Conservation (phyloP, 2,888 invertebrate genomes). For the Agriopis leucophaearia region DNA sequence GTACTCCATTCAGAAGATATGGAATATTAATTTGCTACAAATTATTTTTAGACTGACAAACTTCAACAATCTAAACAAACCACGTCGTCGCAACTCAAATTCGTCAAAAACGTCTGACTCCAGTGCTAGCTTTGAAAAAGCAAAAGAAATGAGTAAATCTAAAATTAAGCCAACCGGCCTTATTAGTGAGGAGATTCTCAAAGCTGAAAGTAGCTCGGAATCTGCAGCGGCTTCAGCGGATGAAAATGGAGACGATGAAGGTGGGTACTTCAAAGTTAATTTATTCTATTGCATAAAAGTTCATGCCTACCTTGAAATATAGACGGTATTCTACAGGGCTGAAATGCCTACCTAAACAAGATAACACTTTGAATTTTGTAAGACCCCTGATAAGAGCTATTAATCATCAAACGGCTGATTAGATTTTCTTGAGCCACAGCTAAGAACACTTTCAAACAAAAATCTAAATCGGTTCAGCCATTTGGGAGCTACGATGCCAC, state of each 20-base stretch:
- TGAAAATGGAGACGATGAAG: constrained; percentile 63
- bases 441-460: too few relatives aligned
- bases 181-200: constrained; percentile 64
- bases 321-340: too few relatives aligned
- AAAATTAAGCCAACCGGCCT: constrained; percentile 51
- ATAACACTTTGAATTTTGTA: too few relatives aligned
- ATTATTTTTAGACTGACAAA: constrained; percentile 69
- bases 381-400: too few relatives aligned
- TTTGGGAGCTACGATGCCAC: too few relatives aligned
- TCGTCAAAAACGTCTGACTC: constrained; percentile 46
- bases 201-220: constrained; percentile 71
- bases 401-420: too few relatives aligned
- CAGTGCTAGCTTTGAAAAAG: neutral
- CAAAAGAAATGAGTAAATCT: constrained; percentile 40
- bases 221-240: constrained; percentile 62
- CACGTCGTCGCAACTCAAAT: constrained; percentile 63
- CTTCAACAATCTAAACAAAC: constrained; percentile 62
- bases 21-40: neutral
- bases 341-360: too few relatives aligned
- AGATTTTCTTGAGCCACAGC: too few relatives aligned
- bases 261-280: constrained; percentile 2
- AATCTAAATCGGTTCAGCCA: too few relatives aligned
- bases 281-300: too few relatives aligned
- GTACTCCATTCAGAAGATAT: neutral
- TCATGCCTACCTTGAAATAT: too few relatives aligned